Evolutionary conservation across 2,797 vertebrate species (phyloP), one percentile per base, ranked within the genome.

Genomic region (Eospalax fontanierii): DNA sequence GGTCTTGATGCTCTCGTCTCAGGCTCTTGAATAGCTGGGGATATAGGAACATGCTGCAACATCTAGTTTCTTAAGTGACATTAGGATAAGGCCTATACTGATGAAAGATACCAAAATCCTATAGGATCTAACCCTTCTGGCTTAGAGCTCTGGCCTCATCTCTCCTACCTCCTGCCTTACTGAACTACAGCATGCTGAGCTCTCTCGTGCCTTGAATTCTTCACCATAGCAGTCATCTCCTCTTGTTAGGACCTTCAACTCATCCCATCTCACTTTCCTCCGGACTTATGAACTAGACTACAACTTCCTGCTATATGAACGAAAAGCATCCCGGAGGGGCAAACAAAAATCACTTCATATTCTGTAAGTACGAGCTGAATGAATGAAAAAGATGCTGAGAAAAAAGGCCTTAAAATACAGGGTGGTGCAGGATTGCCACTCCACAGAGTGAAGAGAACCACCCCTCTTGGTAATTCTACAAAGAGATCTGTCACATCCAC

Each of bases 341-440:
- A 33, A 87, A 61, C 33, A 91, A 78, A 92, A 95, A 33, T 85
- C 59, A 78, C 43, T 82, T 87, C 0, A 0, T 71, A 93, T 19
- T 59, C n/a, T 96, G 94, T 95, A 74, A 70, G 66, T 54, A 90
- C 28, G 38, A 88, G 71, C 1, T 57, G 75, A 70, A 87, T 61
- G 86, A 91, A 84, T 78, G 16, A 89, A 89, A 89, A 21, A 81
- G 86, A 85, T 28, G 26, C 18, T 89, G 73, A 93, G 26, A 26
- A 91, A 94, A 94, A 88, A 89, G 43, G 91, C 46, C 79, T 83
- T 80, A 75, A 96, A 89, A 86, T n/a, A 87, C 43, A 86, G 76
- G 61, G 33, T 68, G 50, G n/a, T 70, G 46, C 73, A 85, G 12
- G 46, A 90, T 2, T 74, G 61, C 46, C 26, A 85, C 50, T 65